phyloP scores from a whole-genome alignment of 2,113 vertebrate genomes.

The Pangasianodon gigas region DNA sequence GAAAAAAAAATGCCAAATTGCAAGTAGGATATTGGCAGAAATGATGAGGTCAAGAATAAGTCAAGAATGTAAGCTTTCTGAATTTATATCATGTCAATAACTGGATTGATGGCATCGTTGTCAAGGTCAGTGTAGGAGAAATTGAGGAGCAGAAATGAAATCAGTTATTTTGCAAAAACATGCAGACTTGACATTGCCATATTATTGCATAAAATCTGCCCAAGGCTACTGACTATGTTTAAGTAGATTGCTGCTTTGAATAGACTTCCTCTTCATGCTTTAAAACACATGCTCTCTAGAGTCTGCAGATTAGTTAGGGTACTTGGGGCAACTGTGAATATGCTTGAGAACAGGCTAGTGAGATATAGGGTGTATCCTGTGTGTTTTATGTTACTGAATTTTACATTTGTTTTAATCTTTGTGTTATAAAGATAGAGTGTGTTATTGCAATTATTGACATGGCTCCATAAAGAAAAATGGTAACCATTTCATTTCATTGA shows the following conservation, averaged over 20 bases:
- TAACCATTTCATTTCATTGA: not conserved
- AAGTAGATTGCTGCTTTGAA: not conserved
- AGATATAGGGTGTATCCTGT: not conserved
- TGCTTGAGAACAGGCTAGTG: not conserved
- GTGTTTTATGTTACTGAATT: not conserved
- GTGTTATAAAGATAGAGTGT: not conserved
- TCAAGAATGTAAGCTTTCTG: not conserved
- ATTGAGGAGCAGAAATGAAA: not conserved
- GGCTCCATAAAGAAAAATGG: no score
- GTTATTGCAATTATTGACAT: not conserved
- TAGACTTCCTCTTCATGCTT: constrained; percentile 26
- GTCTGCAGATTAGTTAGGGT: constrained; percentile 15
- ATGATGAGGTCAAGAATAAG: not conserved
- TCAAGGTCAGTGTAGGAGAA: constrained; percentile 27
- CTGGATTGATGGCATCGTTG: not conserved
- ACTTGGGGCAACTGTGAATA: constrained; percentile 14
- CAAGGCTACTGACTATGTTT: not conserved
- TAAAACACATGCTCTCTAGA: not conserved
- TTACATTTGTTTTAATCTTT: not conserved
- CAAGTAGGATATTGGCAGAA: not conserved
- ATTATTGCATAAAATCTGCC: not conserved
- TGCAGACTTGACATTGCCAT: not conserved
- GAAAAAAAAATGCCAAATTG: not conserved
- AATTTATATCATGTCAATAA: not conserved
- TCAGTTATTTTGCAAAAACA: not conserved